A percentile compares a stretch with the other conserved stretches of the same genome.
phyloP scores from a whole-genome alignment of 92 coral and sea anemone genomes.

The Phymanthus crucifer region DNA sequence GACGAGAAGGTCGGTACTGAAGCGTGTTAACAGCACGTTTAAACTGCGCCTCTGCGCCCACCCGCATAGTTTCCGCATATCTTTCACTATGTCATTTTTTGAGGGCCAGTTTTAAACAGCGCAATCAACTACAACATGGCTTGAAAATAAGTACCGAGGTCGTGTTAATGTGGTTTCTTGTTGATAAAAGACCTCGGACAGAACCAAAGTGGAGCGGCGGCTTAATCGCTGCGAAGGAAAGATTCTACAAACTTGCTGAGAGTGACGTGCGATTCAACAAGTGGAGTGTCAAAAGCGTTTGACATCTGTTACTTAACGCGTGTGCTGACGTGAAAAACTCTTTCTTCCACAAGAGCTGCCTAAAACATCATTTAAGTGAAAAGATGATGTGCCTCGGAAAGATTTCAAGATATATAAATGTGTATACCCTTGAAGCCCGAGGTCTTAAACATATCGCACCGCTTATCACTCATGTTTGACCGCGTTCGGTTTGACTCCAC shows the following conservation, averaged over 20 bases:
- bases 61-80: constrained; percentile 4
- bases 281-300: background rate
- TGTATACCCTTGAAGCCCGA: background rate
- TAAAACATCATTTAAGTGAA: background rate
- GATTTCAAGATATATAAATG: background rate
- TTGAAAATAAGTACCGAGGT: background rate
- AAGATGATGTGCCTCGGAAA: background rate
- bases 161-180: background rate
- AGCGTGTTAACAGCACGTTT: constrained; percentile 1
- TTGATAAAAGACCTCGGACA: background rate
- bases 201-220: no score
- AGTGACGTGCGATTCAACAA: no score
- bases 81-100: background rate
- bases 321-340: background rate
- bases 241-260: no score
- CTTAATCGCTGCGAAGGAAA: no score
- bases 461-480: background rate
- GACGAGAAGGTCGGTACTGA: background rate
- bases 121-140: background rate
- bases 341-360: background rate
- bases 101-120: background rate
- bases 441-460: background rate
- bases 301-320: constrained; percentile 2
- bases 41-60: background rate
- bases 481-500: background rate